phyloP scores from a whole-genome alignment of 2,888 invertebrate species.

The Cataglyphis livida region DNA sequence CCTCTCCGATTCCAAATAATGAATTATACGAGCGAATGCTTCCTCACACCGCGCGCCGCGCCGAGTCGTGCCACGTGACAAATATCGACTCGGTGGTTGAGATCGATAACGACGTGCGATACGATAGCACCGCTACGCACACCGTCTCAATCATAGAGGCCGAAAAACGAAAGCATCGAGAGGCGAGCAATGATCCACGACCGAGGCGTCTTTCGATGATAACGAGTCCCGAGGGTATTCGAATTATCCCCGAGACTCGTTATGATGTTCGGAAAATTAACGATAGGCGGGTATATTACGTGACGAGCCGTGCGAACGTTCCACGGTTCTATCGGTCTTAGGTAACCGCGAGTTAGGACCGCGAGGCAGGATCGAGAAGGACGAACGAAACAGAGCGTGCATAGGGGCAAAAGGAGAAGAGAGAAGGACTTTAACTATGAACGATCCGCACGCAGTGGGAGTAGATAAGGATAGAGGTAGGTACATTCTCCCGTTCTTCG shows the following conservation, averaged over 20 bases:
- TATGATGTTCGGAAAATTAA: slow-evolving; percentile 69
- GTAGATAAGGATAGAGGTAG: slow-evolving; percentile 42
- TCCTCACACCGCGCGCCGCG: slow-evolving; percentile 24
- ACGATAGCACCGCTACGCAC: not conserved
- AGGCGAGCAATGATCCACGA: slow-evolving; percentile 39
- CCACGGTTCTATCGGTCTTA: slow-evolving; percentile 58
- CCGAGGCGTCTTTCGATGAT: slow-evolving; percentile 49
- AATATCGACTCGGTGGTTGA: slow-evolving; percentile 51
- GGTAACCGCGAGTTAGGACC: slow-evolving; percentile 59
- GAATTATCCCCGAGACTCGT: slow-evolving; percentile 67
- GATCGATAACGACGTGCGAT: slow-evolving; percentile 39
- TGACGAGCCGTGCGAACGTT: slow-evolving; percentile 59
- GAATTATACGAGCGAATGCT: slow-evolving; percentile 67
- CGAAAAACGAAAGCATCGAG: slow-evolving; percentile 32
- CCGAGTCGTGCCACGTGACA: slow-evolving; percentile 60
- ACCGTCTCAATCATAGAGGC: not conserved
- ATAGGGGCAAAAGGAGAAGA: slow-evolving; percentile 8
- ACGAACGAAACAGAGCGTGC: not conserved
- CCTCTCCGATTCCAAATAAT: slow-evolving; percentile 63
- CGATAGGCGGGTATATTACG: slow-evolving; percentile 61
- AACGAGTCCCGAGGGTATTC: slow-evolving; percentile 67
- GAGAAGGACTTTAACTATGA: slow-evolving; percentile 44
- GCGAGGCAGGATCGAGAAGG: slow-evolving; percentile 14
- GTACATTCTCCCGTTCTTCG: slow-evolving; percentile 56
- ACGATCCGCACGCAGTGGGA: slow-evolving; percentile 52